These are phyloP conservation scores for Gryllus bimaculatus DNA, from an alignment of 1,140 invertebrate species.

Conservation along the genomic window DNA sequence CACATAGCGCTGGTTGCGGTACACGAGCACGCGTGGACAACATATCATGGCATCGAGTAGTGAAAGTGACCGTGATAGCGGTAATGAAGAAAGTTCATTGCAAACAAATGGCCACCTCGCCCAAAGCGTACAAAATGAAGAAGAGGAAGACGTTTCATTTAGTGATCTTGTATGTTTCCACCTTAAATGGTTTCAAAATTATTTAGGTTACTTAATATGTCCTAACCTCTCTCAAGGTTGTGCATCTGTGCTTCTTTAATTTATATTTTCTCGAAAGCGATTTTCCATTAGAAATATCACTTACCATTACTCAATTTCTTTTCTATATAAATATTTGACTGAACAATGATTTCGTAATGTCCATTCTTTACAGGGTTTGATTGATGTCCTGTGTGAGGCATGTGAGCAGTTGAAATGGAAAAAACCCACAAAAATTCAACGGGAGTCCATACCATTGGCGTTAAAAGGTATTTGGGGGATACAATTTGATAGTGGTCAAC, in stretches of 20 bases:
- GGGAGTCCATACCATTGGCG: constrained; percentile 83
- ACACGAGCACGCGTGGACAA: not conserved
- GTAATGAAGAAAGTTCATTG: not conserved
- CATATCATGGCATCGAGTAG: not conserved
- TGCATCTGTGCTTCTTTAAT: constrained; percentile 16
- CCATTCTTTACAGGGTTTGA: constrained; percentile 60
- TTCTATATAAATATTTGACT: not conserved
- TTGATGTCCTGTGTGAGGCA: constrained; percentile 82
- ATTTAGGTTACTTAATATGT: not conserved
- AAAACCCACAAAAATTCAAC: constrained; percentile 87
- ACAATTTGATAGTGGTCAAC: not conserved
- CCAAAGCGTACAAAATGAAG: constrained; percentile 9
- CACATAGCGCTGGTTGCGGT: too few species aligned
- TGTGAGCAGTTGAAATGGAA: constrained; percentile 91
- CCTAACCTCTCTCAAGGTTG: not conserved
- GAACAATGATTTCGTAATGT: not conserved
- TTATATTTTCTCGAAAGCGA: not conserved
- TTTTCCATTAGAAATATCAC: not conserved
- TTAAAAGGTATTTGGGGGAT: constrained; percentile 70
- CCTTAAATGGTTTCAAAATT: not conserved
- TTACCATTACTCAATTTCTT: not conserved
- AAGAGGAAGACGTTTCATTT: constrained; percentile 40
- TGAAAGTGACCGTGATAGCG: not conserved
- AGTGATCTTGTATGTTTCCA: constrained; percentile 46
- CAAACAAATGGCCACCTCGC: too few species aligned